Evolutionary conservation across 1,140 invertebrate genomes (phyloP), one percentile per base, ranked within the genome.

Genomic region (Apolygus lucorum): DNA sequence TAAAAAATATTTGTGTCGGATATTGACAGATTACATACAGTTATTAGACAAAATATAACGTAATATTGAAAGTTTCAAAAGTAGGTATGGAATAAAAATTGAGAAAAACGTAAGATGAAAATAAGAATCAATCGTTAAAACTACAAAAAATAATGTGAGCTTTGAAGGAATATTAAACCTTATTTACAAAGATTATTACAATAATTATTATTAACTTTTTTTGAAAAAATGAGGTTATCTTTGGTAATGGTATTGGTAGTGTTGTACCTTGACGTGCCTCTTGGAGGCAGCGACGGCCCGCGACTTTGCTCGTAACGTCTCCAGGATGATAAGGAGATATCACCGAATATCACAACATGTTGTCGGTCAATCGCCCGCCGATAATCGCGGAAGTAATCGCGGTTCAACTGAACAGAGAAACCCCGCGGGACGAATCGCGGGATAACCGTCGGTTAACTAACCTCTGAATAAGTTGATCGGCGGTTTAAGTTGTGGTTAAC

Each of bases 221-320:
- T 63, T 22, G 17, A 27, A 1, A 63, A n/a, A n/a, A n/a, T n/a
- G n/a, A n/a, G n/a, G n/a, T n/a, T n/a, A n/a, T n/a, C n/a, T n/a
- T n/a, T 42, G 34, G 34, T 42, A 42, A 42, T 42, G 34, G 34
- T 42, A 17, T 8, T 42, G 17, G 17, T 42, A 42, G 34, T 42
- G 17, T 8, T 42, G 34, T 42, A 66, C 64, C 64, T 66, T 66
- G 1, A 66, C 64, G 28, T 66, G 64, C 64, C 64, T 29, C 29
- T 66, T 66, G 64, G 64, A 66, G 64, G 64, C 64, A 28, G 64
- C 64, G 26, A 66, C 64, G n/a, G 64, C 64, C 64, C 64, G 28
- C 25, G 64, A 66, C 25, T 66, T 66, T n/a, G 29, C 64, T 28
- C 64, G 13, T 66, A 66, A 28, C 13, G 64, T 66, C 64, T 66